A percentile compares a stretch with the other conserved stretches of the same genome.
phyloP scores from a whole-genome alignment of 2,888 invertebrate species.

The Neoitamus cyanurus region DNA sequence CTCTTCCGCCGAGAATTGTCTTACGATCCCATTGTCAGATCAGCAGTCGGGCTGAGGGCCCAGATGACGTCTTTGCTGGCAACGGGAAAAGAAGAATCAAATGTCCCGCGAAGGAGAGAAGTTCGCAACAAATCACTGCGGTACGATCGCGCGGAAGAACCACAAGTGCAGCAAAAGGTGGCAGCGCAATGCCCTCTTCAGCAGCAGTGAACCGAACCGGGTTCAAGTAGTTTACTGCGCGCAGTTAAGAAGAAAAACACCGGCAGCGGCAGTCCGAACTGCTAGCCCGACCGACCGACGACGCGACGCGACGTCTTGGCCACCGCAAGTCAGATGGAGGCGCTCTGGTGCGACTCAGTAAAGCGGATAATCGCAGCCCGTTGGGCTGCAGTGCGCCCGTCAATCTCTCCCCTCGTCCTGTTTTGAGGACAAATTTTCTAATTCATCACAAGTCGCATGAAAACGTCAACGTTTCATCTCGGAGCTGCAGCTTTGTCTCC shows the following conservation, averaged over 20 bases:
- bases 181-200: not conserved
- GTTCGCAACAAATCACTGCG: constrained; percentile 18
- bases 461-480: constrained; percentile 39
- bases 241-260: not conserved
- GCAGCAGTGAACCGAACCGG: not conserved
- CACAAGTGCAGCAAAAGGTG: not conserved
- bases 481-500: constrained; percentile 1
- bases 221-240: constrained; percentile 6
- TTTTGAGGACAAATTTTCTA: constrained; percentile 11
- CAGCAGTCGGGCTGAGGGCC: not conserved
- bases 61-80: not conserved
- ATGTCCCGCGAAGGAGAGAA: not conserved
- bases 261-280: no score
- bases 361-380: not conserved
- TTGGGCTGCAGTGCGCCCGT: not conserved
- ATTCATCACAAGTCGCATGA: constrained; percentile 39
- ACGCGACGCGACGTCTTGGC: no score
- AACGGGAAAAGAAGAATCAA: constrained; percentile 6
- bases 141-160: not conserved
- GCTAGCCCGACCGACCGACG: no score
- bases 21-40: not conserved
- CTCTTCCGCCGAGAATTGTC: constrained; percentile 4
- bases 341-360: not conserved
- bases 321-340: not conserved
- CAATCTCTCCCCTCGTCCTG: not conserved